These are phyloP conservation scores for Lycaon pictus DNA, from an alignment of 2,113 vertebrate species.

Conservation along the genomic window DNA sequence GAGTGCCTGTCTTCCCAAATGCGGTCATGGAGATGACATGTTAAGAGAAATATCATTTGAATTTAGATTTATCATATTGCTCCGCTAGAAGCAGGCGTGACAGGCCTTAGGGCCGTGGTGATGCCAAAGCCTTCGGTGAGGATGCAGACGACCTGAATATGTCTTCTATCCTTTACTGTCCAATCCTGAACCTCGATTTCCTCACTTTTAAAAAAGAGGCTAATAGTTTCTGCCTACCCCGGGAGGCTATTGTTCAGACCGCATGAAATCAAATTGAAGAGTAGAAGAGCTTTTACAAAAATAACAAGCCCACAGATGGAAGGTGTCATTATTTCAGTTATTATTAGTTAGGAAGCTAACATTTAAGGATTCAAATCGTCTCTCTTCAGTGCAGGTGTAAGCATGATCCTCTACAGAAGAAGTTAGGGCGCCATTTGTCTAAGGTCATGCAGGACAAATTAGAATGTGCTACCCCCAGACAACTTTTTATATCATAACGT, in stretches of 20 bases:
- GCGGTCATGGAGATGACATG: background rate
- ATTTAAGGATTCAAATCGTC: slow-evolving; percentile 32
- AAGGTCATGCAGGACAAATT: background rate
- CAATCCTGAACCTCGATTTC: background rate
- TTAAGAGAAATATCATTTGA: background rate
- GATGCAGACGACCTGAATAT: background rate
- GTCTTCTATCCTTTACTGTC: background rate
- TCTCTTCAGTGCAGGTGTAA: background rate
- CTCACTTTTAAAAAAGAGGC: background rate
- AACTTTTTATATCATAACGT: background rate
- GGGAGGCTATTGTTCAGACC: background rate
- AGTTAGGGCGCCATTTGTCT: background rate
- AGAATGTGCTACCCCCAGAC: background rate
- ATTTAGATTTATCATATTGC: background rate
- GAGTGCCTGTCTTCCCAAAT: background rate
- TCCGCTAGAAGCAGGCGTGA: background rate
- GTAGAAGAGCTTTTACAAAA: slow-evolving; percentile 6
- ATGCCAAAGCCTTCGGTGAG: background rate
- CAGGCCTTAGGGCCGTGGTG: background rate
- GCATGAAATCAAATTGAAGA: background rate
- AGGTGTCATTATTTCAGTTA: background rate
- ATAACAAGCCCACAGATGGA: background rate
- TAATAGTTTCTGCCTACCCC: background rate
- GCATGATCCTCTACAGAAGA: background rate
- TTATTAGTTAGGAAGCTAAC: slow-evolving; percentile 31